Evolutionary conservation across 2,888 invertebrate species (phyloP).

Genomic region (Synanthedon tipuliformis): DNA sequence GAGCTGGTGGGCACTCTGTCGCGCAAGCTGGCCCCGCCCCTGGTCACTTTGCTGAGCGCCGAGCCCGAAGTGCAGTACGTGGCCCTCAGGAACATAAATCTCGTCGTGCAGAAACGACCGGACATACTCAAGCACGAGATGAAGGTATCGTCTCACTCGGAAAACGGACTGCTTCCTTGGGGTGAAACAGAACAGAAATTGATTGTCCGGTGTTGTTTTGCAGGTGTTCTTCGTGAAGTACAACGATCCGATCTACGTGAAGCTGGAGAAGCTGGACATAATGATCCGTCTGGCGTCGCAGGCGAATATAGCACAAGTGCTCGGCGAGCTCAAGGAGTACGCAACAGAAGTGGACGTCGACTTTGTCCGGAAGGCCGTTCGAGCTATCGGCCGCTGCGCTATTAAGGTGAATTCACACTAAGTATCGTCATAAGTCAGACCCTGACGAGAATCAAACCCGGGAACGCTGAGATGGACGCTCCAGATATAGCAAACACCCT

Average conservation of each 20-base stretch:
- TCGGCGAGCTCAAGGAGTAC: constrained; percentile 98
- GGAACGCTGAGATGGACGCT: too few relatives aligned
- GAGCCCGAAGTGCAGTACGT: constrained; percentile 99
- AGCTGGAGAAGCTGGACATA: constrained; percentile 97
- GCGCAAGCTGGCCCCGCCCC: constrained; percentile 98
- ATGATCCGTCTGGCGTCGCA: constrained; percentile 99
- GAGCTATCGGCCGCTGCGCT: constrained; percentile 98
- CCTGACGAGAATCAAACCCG: too few relatives aligned
- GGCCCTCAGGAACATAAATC: constrained; percentile 96
- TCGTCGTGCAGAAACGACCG: constrained; percentile 98
- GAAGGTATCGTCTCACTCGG: constrained; percentile 76
- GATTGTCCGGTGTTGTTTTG: constrained; percentile 1
- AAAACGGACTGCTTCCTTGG: too few relatives aligned
- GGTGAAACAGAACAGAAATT: too few relatives aligned
- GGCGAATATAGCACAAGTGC: constrained; percentile 96
- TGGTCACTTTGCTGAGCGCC: constrained; percentile 96
- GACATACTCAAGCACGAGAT: constrained; percentile 99
- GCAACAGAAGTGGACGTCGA: constrained; percentile 99
- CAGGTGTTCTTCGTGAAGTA: constrained; percentile 98
- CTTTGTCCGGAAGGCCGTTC: constrained; percentile 98
- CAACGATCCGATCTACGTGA: constrained; percentile 99
- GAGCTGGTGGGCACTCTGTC: constrained; percentile 95
- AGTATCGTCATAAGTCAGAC: too few relatives aligned
- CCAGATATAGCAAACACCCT: too few relatives aligned
- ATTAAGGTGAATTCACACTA: constrained; percentile 79